Conservation (phyloP, 2,797 vertebrate genomes). For the Coccyzus lansbergi region DNA sequence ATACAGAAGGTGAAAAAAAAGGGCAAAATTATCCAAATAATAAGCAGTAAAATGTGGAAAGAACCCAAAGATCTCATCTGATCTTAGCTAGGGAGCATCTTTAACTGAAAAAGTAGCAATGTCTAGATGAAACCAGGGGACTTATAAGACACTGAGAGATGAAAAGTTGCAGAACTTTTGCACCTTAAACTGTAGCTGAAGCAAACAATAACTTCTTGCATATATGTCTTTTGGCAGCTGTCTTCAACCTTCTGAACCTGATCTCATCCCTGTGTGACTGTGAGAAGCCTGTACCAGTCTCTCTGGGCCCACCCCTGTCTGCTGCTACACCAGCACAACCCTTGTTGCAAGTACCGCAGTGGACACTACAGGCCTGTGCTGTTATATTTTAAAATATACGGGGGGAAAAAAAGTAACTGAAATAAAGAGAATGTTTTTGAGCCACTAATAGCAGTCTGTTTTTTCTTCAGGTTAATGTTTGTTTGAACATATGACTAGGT, state of each 20-base stretch:
- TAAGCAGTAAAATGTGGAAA: background rate
- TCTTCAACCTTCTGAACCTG: background rate
- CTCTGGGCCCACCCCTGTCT: background rate
- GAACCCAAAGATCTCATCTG: background rate
- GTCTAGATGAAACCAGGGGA: background rate
- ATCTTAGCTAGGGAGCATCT: background rate
- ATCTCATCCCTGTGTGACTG: background rate
- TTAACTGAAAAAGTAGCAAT: background rate
- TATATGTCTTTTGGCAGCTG: background rate
- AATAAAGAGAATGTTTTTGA: background rate
- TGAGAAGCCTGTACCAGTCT: background rate
- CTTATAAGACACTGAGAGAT: background rate
- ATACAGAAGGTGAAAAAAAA: background rate
- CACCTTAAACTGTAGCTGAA: background rate
- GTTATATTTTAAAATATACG: background rate
- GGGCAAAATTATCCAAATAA: background rate
- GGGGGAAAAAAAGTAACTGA: background rate
- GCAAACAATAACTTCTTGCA: background rate
- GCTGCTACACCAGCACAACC: background rate
- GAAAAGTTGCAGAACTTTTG: background rate
- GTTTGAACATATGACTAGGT: background rate
- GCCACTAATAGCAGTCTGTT: background rate
- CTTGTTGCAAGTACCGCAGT: background rate
- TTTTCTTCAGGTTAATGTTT: background rate
- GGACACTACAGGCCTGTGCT: background rate